A percentile compares a stretch with the other conserved stretches of the same genome.
These are phyloP conservation scores for Liposcelis brunnea DNA, from an alignment of 2,888 invertebrate species.

Conservation along the genomic window DNA sequence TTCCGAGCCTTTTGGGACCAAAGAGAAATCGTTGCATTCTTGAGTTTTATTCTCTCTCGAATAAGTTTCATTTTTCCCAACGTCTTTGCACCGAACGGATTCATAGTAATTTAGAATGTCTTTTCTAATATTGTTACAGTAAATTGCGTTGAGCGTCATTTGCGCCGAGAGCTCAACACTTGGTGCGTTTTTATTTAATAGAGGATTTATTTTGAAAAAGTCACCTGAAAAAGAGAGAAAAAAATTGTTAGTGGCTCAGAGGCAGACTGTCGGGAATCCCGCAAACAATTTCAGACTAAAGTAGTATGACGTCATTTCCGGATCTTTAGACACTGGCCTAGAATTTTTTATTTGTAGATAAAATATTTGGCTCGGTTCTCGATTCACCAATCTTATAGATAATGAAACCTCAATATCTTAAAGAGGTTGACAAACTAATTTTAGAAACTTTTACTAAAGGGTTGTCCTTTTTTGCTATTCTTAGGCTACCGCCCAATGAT, in stretches of 20 bases:
- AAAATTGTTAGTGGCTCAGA: neutral
- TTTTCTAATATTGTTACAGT: slow-evolving; percentile 10
- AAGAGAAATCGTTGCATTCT: slow-evolving; percentile 3
- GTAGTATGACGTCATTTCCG: too few relatives aligned
- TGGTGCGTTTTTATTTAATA: slow-evolving; percentile 20
- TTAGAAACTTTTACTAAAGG: too few relatives aligned
- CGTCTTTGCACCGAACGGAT: slow-evolving; percentile 13
- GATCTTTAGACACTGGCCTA: too few relatives aligned
- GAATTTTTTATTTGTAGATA: too few relatives aligned
- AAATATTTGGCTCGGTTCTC: too few relatives aligned
- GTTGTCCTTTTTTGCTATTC: too few relatives aligned
- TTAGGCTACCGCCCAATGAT: too few relatives aligned
- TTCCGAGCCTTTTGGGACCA: slow-evolving; percentile 8
- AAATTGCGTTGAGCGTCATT: slow-evolving; percentile 17
- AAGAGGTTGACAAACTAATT: too few relatives aligned
- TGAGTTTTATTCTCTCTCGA: neutral
- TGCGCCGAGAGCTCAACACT: slow-evolving; percentile 21
- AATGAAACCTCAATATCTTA: too few relatives aligned
- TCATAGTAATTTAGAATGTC: slow-evolving; percentile 4
- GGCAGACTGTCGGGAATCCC: too few relatives aligned
- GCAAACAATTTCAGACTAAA: too few relatives aligned
- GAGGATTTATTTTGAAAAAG: slow-evolving; percentile 21
- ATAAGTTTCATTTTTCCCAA: slow-evolving; percentile 12
- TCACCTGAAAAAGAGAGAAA: slow-evolving; percentile 10
- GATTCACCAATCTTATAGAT: too few relatives aligned